Evolutionary conservation across 2,888 invertebrate species (phyloP), one percentile per base, ranked within the genome.

Genomic region (Drosophila mettleri): DNA sequence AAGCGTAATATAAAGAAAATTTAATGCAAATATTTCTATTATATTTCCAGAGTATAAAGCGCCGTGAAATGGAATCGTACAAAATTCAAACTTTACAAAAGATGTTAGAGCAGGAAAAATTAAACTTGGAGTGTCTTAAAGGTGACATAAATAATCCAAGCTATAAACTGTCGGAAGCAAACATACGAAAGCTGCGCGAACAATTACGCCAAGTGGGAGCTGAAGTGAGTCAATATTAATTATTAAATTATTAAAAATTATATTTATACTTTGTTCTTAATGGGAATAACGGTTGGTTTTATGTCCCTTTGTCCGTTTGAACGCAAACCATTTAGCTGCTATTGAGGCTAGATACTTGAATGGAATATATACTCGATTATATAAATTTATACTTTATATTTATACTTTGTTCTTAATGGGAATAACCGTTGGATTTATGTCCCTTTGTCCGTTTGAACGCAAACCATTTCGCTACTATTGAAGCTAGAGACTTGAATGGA

Each of bases 81-180:
- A 95, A 96, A 88, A 95, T 96, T 61, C 95, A 96, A 91, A 97
- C 98, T 18, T 94, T 98, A 75, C 95, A 96, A 79, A 93, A 97
- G 89, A 98, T 98, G 98, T 93, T 98, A 77, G 97, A 97, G 86
- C 95, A 97, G 87, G 97, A 97, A 89, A 95, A 95, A 91, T 94
- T 95, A 85, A 96, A 96, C 92, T 94, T 97, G 81, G 95, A 97
- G 83, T 94, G 95, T 82, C 93, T 97, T 68, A 94, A 96, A 69
- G 95, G 89, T 55, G 90, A 92, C 24, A 86, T 84, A 33, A 90
- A 89, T 55, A 91, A 90, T 86, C 89, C 89, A 57, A 89, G 90
- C 69, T 91, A 90, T 63, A 92, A 92, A 79, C 75, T 90, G 14
- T 92, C 92, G 3, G 93, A 92, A 72, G 88, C 92, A 55, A 92